Conservation (phyloP, 2,888 invertebrate genomes). For the Sphinx pinastri region DNA sequence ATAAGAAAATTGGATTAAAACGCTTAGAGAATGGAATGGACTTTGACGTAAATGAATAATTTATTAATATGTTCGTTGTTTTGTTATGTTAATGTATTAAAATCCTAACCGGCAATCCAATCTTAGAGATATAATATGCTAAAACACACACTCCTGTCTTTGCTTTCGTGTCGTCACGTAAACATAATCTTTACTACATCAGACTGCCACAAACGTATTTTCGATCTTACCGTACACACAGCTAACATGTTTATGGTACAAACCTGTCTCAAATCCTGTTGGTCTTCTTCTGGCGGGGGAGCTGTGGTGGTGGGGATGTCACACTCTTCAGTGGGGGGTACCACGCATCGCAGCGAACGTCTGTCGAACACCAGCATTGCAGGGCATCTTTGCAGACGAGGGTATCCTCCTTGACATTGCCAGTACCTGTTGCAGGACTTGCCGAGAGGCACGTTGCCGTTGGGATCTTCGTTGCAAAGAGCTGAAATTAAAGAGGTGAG, state of each 20-base stretch:
- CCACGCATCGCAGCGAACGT: conserved; percentile 92
- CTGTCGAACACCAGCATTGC: conserved; percentile 95
- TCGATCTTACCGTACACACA: too few species aligned
- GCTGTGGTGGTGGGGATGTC: conserved; percentile 92
- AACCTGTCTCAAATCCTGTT: conserved; percentile 67
- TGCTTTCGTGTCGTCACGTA: too few species aligned
- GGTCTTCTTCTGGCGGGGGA: conserved; percentile 84
- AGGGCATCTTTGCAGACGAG: conserved; percentile 94
- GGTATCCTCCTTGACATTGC: conserved; percentile 97
- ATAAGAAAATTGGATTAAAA: background rate
- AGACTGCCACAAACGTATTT: too few species aligned
- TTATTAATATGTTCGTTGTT: background rate
- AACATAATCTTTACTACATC: too few species aligned
- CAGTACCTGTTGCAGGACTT: conserved; percentile 97
- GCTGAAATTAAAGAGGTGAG: conserved; percentile 81
- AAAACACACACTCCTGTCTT: too few species aligned
- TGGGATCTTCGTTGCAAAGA: conserved; percentile 94
- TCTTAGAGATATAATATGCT: too few species aligned
- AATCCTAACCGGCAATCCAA: too few species aligned
- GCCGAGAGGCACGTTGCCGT: conserved; percentile 95
- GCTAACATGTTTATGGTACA: background rate
- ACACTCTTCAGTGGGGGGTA: conserved; percentile 95
- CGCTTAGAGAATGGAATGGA: background rate
- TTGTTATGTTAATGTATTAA: too few species aligned
- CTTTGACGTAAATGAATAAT: background rate